Conservation (phyloP, 2,888 invertebrate species). For the Dyspetes luteomarginatus region DNA sequence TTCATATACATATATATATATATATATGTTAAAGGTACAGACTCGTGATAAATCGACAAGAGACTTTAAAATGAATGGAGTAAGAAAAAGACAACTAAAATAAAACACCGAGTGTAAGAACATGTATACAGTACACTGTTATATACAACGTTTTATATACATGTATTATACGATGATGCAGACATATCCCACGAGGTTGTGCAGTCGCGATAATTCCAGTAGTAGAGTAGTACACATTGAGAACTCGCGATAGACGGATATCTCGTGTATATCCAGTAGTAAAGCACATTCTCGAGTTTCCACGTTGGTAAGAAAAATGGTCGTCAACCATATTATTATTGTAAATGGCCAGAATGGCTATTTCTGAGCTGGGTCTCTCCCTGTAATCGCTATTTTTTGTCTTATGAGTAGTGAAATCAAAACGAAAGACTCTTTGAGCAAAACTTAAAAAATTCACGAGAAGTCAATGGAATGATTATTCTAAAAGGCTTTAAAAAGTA, state of each 20-base stretch:
- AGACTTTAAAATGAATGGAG: background rate
- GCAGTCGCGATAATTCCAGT: slow-evolving; percentile 41
- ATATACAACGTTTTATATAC: background rate
- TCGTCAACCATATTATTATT: slow-evolving; percentile 9
- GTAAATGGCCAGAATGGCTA: too few relatives aligned
- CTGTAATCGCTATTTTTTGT: too few relatives aligned
- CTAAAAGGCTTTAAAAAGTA: too few relatives aligned
- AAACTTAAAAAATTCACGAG: too few relatives aligned
- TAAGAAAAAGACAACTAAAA: background rate
- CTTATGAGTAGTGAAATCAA: too few relatives aligned
- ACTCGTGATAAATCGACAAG: background rate
- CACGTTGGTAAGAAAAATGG: background rate
- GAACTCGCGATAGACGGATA: slow-evolving; percentile 39
- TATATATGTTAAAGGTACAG: background rate
- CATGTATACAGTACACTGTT: background rate
- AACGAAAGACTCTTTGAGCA: too few relatives aligned
- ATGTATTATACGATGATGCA: slow-evolving; percentile 8
- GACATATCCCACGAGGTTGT: slow-evolving; percentile 10
- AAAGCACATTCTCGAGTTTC: slow-evolving; percentile 35
- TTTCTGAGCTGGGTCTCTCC: too few relatives aligned
- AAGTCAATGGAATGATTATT: too few relatives aligned
- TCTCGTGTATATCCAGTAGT: slow-evolving; percentile 21
- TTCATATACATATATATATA: background rate
- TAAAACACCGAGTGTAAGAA: background rate
- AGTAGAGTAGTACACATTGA: slow-evolving; percentile 43